Conservation (phyloP, 1,140 invertebrate species). For the Penaeus japonicus region DNA sequence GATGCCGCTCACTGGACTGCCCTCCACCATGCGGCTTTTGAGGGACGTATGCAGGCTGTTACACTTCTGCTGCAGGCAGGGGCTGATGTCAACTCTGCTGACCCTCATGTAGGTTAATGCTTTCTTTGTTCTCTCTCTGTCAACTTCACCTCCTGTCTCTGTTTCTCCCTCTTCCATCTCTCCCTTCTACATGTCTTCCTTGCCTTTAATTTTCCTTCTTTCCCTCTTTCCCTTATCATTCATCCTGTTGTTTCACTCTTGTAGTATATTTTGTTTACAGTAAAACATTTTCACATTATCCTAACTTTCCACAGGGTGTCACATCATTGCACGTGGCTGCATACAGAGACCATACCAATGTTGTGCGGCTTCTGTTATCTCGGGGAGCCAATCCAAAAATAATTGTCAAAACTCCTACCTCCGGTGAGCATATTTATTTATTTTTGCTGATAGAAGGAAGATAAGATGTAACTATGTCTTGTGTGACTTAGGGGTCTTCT, state of each 20-base stretch:
- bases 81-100: slow-evolving; percentile 53
- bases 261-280: too few relatives aligned
- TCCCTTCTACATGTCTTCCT: too few relatives aligned
- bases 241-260: too few relatives aligned
- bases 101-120: slow-evolving; percentile 52
- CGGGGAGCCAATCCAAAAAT: slow-evolving; percentile 58
- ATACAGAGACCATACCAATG: slow-evolving; percentile 37
- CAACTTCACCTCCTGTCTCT: not conserved
- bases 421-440: slow-evolving; percentile 10
- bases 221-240: too few relatives aligned
- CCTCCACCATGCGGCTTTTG: slow-evolving; percentile 55
- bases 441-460: not conserved
- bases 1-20: slow-evolving; percentile 58
- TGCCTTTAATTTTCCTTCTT: too few relatives aligned
- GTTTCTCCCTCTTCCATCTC: not conserved
- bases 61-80: slow-evolving; percentile 52
- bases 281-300: too few relatives aligned
- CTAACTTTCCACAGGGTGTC: slow-evolving; percentile 36
- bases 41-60: slow-evolving; percentile 47
- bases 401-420: slow-evolving; percentile 41
- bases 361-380: slow-evolving; percentile 49
- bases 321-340: slow-evolving; percentile 56
- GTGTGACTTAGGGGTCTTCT: too few relatives aligned
- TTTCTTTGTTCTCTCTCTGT: not conserved
- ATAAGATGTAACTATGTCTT: not conserved